A percentile compares a stretch with the other conserved stretches of the same genome.
phyloP scores from a whole-genome alignment of 2,888 invertebrate species.

The Ceraclea dissimilis region DNA sequence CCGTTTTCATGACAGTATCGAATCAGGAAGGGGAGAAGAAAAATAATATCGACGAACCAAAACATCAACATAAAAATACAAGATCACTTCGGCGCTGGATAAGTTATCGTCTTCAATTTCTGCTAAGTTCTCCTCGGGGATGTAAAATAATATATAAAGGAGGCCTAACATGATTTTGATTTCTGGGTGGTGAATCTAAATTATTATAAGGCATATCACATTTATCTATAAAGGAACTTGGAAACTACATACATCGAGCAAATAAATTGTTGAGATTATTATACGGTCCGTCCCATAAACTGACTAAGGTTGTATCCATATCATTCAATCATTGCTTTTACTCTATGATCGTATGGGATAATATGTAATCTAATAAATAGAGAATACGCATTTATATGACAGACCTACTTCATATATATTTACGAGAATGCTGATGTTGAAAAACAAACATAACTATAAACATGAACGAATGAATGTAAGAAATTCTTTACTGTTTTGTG shows the following conservation, averaged over 20 bases:
- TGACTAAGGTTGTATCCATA: not conserved
- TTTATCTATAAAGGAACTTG: not conserved
- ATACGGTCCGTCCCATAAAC: not conserved
- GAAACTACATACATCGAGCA: not conserved
- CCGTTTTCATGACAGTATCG: too few relatives aligned
- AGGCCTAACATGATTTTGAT: slow-evolving; percentile 9
- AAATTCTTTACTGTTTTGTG: too few relatives aligned
- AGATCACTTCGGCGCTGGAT: slow-evolving; percentile 12
- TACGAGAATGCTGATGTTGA: too few relatives aligned
- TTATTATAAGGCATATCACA: slow-evolving; percentile 8
- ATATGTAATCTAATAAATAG: too few relatives aligned
- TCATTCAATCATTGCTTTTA: not conserved
- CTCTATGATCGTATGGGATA: not conserved
- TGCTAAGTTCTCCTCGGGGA: slow-evolving; percentile 13
- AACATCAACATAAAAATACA: slow-evolving; percentile 15
- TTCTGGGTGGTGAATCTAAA: slow-evolving; percentile 3
- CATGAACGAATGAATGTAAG: too few relatives aligned
- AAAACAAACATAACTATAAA: too few relatives aligned
- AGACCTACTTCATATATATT: too few relatives aligned
- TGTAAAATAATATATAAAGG: not conserved
- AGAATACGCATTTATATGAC: too few relatives aligned
- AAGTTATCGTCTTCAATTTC: slow-evolving; percentile 17
- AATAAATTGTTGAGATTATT: not conserved
- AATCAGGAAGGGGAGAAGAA: not conserved
- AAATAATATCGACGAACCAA: slow-evolving; percentile 5